A percentile compares a stretch with the other conserved stretches of the same genome.
Conservation (phyloP, 2,797 vertebrate genomes). For the Acanthurus tractus region DNA sequence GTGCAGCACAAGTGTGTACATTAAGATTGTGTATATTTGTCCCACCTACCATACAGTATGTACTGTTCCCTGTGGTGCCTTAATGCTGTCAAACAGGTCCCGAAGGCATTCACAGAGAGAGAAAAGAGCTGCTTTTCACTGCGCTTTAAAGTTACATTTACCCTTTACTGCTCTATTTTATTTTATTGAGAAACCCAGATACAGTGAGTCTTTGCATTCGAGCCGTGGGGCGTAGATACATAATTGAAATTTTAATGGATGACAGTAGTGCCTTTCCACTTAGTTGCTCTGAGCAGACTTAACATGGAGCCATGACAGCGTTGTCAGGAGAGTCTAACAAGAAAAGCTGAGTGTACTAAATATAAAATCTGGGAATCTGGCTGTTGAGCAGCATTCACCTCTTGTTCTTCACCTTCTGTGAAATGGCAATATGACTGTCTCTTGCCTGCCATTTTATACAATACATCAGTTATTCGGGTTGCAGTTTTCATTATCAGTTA, state of each 20-base stretch:
- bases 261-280: constrained; percentile 48
- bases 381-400: constrained; percentile 19
- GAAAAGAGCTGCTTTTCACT: constrained; percentile 51
- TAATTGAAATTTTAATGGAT: constrained; percentile 72
- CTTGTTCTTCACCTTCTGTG: constrained; percentile 5
- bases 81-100: constrained; percentile 54
- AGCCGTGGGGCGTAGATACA: constrained; percentile 37
- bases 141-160: constrained; percentile 40
- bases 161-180: constrained; percentile 32
- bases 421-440: constrained; percentile 6
- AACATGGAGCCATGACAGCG: constrained; percentile 27
- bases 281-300: constrained; percentile 42
- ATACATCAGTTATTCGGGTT: background rate
- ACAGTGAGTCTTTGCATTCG: constrained; percentile 33
- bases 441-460: constrained; percentile 9
- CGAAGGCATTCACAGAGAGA: constrained; percentile 41
- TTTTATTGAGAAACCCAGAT: constrained; percentile 52
- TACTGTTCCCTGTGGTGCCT: constrained; percentile 43
- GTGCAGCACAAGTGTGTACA: constrained; percentile 16
- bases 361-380: constrained; percentile 30
- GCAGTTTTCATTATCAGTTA: background rate
- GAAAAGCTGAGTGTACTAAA: constrained; percentile 42
- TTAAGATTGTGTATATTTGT: background rate
- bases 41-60: constrained; percentile 31
- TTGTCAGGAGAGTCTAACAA: constrained; percentile 45